phyloP scores from a whole-genome alignment of 2,797 vertebrate genomes.

The Coendou prehensilis region DNA sequence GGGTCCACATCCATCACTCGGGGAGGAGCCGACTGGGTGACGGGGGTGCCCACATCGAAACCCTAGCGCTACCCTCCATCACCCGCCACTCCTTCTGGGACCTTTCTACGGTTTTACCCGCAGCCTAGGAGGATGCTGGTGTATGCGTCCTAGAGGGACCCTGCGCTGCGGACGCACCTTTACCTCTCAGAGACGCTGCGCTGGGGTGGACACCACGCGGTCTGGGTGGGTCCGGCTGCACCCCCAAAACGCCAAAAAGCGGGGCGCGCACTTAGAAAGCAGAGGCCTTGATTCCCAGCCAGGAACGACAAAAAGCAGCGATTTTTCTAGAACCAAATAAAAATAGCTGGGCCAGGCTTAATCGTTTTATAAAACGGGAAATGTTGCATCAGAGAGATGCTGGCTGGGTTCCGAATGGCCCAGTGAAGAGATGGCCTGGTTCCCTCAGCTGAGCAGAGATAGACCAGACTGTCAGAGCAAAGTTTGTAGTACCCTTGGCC shows the following conservation, averaged over 20 bases:
- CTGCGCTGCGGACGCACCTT: not conserved
- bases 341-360: slow-evolving; percentile 55
- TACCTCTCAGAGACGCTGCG: not conserved
- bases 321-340: slow-evolving; percentile 65
- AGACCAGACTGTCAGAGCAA: not conserved
- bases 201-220: not conserved
- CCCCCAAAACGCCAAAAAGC: slow-evolving; percentile 43
- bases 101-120: not conserved
- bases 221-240: slow-evolving; percentile 18
- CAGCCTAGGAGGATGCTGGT: not conserved
- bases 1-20: not conserved
- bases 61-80: not conserved
- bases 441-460: not conserved
- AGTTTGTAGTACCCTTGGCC: not conserved
- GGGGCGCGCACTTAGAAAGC: slow-evolving; percentile 41
- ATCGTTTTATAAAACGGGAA: slow-evolving; percentile 52
- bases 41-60: not conserved
- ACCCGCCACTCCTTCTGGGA: not conserved
- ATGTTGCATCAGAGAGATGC: not conserved
- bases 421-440: not conserved
- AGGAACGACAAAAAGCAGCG: slow-evolving; percentile 49
- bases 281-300: slow-evolving; percentile 35
- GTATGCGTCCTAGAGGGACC: not conserved
- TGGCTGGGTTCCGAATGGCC: not conserved
- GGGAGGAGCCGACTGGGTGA: not conserved